phyloP scores from a whole-genome alignment of 1,140 invertebrate genomes.

The Limonius californicus region DNA sequence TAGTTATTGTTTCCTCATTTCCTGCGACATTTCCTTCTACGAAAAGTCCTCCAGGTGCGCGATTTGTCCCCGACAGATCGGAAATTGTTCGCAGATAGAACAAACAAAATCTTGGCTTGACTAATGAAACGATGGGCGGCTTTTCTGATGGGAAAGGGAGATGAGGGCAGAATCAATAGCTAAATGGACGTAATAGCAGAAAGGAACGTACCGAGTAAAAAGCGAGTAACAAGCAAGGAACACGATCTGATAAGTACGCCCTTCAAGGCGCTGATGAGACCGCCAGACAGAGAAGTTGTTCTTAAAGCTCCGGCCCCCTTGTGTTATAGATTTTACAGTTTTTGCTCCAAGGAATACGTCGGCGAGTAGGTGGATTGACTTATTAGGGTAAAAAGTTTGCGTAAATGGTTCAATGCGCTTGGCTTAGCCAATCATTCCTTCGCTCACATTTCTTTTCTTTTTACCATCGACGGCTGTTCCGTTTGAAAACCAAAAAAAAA shows the following conservation, averaged over 20 bases:
- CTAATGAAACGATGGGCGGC: constrained; percentile 20
- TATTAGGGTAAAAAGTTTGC: background rate
- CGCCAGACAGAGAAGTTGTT: constrained; percentile 8
- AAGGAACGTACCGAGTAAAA: constrained; percentile 14
- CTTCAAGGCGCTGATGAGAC: constrained; percentile 23
- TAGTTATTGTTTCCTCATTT: too few relatives aligned
- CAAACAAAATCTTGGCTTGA: background rate
- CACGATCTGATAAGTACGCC: constrained; percentile 26
- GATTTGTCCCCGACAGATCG: too few relatives aligned
- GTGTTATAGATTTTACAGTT: background rate
- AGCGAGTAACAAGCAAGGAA: constrained; percentile 26
- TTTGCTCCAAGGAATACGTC: background rate
- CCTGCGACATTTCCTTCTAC: too few relatives aligned
- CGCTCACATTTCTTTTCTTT: too few relatives aligned
- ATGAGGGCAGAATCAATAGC: constrained; percentile 25
- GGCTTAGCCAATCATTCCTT: too few relatives aligned
- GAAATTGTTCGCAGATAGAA: too few relatives aligned
- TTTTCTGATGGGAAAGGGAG: constrained; percentile 9
- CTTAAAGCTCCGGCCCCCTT: background rate
- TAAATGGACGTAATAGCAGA: constrained; percentile 23
- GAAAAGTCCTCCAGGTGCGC: too few relatives aligned
- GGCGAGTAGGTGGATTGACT: background rate
- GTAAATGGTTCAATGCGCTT: too few relatives aligned
- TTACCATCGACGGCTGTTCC: too few relatives aligned
- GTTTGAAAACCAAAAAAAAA: too few relatives aligned